These are phyloP conservation scores for Nowickia ferox DNA, from an alignment of 2,888 invertebrate genomes.

Conservation along the genomic window DNA sequence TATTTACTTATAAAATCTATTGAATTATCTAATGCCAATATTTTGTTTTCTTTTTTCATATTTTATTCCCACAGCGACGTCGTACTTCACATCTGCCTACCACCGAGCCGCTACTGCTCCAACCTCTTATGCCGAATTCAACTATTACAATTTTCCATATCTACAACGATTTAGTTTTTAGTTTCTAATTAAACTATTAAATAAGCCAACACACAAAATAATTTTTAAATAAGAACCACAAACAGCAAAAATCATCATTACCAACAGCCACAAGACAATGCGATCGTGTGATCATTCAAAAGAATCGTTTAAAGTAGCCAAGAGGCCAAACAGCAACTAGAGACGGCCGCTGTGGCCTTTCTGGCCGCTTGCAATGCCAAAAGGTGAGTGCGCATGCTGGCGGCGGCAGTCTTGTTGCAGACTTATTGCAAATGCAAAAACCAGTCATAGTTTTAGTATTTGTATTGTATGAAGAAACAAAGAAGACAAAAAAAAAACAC, in stretches of 20 bases:
- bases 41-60: not conserved
- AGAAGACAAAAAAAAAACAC: slow-evolving; percentile 16
- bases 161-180: slow-evolving; percentile 76
- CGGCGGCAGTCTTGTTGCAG: slow-evolving; percentile 38
- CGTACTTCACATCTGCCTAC: slow-evolving; percentile 74
- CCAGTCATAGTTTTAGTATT: slow-evolving; percentile 72
- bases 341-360: slow-evolving; percentile 18
- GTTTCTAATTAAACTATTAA: slow-evolving; percentile 67
- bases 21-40: slow-evolving; percentile 2
- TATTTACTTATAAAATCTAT: slow-evolving; percentile 8
- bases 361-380: not conserved
- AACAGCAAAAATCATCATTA: slow-evolving; percentile 35
- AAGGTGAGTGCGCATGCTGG: slow-evolving; percentile 14
- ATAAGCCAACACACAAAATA: slow-evolving; percentile 23
- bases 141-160: slow-evolving; percentile 79
- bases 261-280: slow-evolving; percentile 17
- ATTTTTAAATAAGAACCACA: slow-evolving; percentile 27
- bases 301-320: slow-evolving; percentile 10
- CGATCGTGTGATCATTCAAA: slow-evolving; percentile 5
- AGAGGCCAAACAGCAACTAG: slow-evolving; percentile 15
- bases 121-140: slow-evolving; percentile 78
- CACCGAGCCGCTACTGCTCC: slow-evolving; percentile 75
- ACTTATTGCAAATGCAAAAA: slow-evolving; percentile 68
- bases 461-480: slow-evolving; percentile 52
- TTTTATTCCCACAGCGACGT: slow-evolving; percentile 46